Conservation (phyloP, 2,888 invertebrate genomes). For the Stratiomys singularior region DNA sequence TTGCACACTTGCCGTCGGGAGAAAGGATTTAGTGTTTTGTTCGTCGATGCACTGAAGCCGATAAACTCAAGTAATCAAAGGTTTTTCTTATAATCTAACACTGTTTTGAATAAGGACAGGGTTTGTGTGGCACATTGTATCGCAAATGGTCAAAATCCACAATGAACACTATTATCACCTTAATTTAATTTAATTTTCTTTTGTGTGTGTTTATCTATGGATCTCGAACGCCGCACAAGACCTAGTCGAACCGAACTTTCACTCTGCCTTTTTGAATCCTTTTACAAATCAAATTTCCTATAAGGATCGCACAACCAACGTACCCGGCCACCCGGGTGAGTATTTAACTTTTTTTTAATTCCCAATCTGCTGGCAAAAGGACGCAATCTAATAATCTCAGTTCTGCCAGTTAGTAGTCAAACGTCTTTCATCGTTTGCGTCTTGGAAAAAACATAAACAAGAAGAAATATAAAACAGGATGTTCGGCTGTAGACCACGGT, state of each 20-base stretch:
- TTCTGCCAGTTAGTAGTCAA: slow-evolving; percentile 14
- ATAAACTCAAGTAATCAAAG: not conserved
- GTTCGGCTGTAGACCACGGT: not conserved
- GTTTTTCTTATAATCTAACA: too few relatives aligned
- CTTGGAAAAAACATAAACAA: slow-evolving; percentile 13
- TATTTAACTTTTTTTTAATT: not conserved
- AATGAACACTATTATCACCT: not conserved
- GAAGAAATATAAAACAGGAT: slow-evolving; percentile 30
- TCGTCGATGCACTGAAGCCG: not conserved
- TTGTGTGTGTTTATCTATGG: too few relatives aligned
- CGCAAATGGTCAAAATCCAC: not conserved
- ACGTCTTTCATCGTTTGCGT: too few relatives aligned
- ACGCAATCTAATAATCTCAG: slow-evolving; percentile 23
- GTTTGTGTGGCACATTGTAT: not conserved
- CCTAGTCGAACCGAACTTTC: too few relatives aligned
- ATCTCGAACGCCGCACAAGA: too few relatives aligned
- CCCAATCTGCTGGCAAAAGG: slow-evolving; percentile 2
- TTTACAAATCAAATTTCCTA: not conserved
- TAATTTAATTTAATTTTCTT: too few relatives aligned
- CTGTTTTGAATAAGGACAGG: too few relatives aligned
- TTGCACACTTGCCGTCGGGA: slow-evolving; percentile 16
- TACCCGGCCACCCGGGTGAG: not conserved
- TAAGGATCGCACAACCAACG: not conserved
- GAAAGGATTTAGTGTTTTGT: not conserved
- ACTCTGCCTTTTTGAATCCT: too few relatives aligned